Evolutionary conservation across 2,888 invertebrate genomes (phyloP).

Genomic region (Drosophila acutilabella): DNA sequence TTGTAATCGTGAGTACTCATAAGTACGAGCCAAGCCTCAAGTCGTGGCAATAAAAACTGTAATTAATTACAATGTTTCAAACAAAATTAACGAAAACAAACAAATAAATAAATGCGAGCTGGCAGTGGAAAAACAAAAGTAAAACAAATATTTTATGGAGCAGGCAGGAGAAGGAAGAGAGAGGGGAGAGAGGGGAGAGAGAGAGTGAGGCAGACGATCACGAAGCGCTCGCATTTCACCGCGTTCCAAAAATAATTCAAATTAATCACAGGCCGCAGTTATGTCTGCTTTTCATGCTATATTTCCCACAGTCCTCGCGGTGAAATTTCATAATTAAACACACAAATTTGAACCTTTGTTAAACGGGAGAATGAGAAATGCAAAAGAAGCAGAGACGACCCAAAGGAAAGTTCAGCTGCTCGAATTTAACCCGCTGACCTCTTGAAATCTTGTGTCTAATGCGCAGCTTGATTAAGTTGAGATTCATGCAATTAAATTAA

Average conservation of each 20-base stretch:
- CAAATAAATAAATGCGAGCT: conserved; percentile 69
- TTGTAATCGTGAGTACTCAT: conserved; percentile 33
- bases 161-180: conserved; percentile 6
- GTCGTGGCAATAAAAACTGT: conserved; percentile 75
- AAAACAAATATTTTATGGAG: conserved; percentile 29
- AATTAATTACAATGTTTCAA: conserved; percentile 72
- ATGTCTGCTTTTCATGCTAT: conserved; percentile 33
- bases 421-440: background rate
- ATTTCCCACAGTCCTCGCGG: conserved; percentile 51
- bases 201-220: conserved; percentile 33
- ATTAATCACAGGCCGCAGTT: conserved; percentile 65
- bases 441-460: conserved; percentile 1
- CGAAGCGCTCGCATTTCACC: conserved; percentile 60
- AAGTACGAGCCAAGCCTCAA: conserved; percentile 54
- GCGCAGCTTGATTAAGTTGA: conserved; percentile 33
- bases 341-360: conserved; percentile 50
- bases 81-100: conserved; percentile 60
- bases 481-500: conserved; percentile 35
- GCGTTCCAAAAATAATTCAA: conserved; percentile 75
- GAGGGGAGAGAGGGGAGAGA: background rate
- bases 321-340: conserved; percentile 41
- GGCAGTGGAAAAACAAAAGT: conserved; percentile 28
- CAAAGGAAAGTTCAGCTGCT: background rate
- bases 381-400: conserved; percentile 8
- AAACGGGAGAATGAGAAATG: conserved; percentile 16